These are phyloP conservation scores for Nothoprocta pentlandii DNA, from an alignment of 2,113 vertebrate species.

Conservation along the genomic window DNA sequence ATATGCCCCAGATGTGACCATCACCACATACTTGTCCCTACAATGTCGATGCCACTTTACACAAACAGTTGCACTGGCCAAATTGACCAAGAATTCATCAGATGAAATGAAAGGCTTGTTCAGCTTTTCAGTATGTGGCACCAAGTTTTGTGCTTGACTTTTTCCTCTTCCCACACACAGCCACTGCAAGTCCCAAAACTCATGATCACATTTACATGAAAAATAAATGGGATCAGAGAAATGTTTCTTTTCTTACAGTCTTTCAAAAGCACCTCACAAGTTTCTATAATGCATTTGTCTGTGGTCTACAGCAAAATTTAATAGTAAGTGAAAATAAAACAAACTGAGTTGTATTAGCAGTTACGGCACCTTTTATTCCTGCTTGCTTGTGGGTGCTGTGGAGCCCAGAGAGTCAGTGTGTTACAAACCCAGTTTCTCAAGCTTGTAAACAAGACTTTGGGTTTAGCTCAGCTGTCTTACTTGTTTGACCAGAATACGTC, in stretches of 20 bases:
- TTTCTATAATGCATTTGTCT: neutral
- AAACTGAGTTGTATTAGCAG: neutral
- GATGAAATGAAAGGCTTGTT: neutral
- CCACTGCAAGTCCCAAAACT: neutral
- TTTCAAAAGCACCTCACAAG: neutral
- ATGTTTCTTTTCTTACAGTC: neutral
- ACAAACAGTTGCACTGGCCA: neutral
- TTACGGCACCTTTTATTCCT: neutral
- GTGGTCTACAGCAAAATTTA: neutral
- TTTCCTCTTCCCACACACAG: neutral
- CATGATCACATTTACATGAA: neutral
- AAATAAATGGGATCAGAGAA: neutral
- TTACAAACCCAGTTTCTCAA: slow-evolving; percentile 34
- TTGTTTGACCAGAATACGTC: slow-evolving; percentile 17
- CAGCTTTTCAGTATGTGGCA: neutral
- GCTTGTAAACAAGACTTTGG: neutral
- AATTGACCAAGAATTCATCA: neutral
- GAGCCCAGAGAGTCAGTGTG: neutral
- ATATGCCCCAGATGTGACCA: neutral
- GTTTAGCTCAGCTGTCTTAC: neutral
- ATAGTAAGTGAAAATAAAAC: neutral
- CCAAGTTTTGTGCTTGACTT: neutral
- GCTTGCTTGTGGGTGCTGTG: neutral
- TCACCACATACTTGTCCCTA: neutral
- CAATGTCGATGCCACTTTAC: neutral